Evolutionary conservation across 2,888 invertebrate genomes (phyloP).

Genomic region (Caenorhabditis sp.): DNA sequence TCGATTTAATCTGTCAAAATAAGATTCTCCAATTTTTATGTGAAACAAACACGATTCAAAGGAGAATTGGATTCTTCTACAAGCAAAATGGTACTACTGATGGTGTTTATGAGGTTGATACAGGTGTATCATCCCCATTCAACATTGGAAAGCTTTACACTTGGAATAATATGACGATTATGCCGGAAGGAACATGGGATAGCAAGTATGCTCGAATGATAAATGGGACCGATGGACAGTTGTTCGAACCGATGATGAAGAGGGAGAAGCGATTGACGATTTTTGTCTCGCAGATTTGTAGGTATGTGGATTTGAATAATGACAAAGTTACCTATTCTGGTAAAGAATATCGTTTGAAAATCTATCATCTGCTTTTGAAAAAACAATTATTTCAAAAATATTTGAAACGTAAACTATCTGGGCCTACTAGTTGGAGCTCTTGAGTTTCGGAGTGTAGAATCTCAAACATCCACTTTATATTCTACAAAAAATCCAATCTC

Average conservation of each 20-base stretch:
- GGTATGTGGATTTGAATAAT: neutral
- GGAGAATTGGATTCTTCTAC: slow-evolving; percentile 67
- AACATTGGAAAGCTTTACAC: slow-evolving; percentile 61
- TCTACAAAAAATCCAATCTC: too few species aligned
- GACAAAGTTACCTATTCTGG: too few species aligned
- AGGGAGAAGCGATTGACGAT: slow-evolving; percentile 39
- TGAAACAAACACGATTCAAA: slow-evolving; percentile 52
- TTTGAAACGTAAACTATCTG: too few species aligned
- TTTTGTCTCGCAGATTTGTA: slow-evolving; percentile 33
- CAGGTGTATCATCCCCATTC: slow-evolving; percentile 51
- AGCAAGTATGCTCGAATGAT: slow-evolving; percentile 60
- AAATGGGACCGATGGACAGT: slow-evolving; percentile 66
- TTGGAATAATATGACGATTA: slow-evolving; percentile 60
- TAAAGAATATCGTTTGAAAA: too few species aligned
- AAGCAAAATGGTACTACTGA: slow-evolving; percentile 67
- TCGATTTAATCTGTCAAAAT: slow-evolving; percentile 50
- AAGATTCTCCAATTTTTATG: slow-evolving; percentile 51
- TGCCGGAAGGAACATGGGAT: slow-evolving; percentile 59
- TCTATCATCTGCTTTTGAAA: too few species aligned
- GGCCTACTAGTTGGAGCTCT: too few species aligned
- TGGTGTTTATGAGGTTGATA: slow-evolving; percentile 62
- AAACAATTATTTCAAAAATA: too few species aligned
- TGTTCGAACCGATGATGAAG: slow-evolving; percentile 61
- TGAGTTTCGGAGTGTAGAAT: too few species aligned
- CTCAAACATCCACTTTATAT: too few species aligned